Evolutionary conservation across 1,140 invertebrate genomes (phyloP), one percentile per base, ranked within the genome.

Genomic region (Cephus cinctus): DNA sequence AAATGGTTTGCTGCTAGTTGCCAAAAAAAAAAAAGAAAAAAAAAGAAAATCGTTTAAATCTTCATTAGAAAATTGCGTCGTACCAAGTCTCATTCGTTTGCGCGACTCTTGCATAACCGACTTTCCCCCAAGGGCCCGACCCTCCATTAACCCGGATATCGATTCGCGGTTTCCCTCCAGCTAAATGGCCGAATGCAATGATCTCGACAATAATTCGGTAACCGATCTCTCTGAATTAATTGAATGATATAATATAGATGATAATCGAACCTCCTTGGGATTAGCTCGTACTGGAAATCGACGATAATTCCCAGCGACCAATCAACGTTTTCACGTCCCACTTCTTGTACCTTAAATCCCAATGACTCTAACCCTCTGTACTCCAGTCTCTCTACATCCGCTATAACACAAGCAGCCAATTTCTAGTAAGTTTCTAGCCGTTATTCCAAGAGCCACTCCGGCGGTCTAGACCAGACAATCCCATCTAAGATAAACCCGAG

Each of bases 111-210:
- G 38, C 61, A 64, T 67, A 61, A 66, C 65, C 63, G 55, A 64
- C 46, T 62, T 59, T 31, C 31, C 40, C 44, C 32, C 41, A 53
- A 56, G 50, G 56, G 44, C 42, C 20, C 22, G 36, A 47, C 39
- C 30, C 27, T 38, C 50, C 65, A 60, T 68, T 59, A 61, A 67
- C 60, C 44, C 46, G 56, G 48, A 59, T 67, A 69, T 71, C 61
- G 65, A 67, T 66, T 65, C 46, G 64, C 32, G 58, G 62, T 67
- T 57, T 16, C 38, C 54, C 57, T 30, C 56, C n/a, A n/a, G 40
- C 47, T 52, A 63, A 69, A 68, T 57, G 63, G 57, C 43, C n/a
- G 25, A n/a, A 27, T 27, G n/a, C 25, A 27, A 27, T 27, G 25
- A 25, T 20, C 27, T 18, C 16, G 3, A 25, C 21, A 25, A 30